These are phyloP conservation scores for Buceros bicornis DNA, from an alignment of 2,797 vertebrate species.

Conservation along the genomic window DNA sequence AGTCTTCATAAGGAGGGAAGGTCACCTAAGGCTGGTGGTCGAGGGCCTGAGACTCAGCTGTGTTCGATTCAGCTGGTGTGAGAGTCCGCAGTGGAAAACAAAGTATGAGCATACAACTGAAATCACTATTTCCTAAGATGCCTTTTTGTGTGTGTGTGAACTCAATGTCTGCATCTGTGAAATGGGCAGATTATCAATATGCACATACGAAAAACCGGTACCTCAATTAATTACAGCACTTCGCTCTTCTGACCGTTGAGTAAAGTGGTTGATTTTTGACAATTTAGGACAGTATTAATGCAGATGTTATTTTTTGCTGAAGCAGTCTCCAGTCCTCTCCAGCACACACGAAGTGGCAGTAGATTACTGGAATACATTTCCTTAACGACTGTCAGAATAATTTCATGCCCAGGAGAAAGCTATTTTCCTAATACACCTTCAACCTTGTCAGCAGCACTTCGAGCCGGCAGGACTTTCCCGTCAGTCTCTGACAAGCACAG, in stretches of 20 bases:
- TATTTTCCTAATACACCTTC: not conserved
- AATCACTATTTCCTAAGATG: not conserved
- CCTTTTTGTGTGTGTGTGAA: not conserved
- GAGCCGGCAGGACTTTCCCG: not conserved
- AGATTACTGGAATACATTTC: conserved; percentile 43
- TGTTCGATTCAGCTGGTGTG: not conserved
- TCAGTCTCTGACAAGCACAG: not conserved
- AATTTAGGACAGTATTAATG: not conserved
- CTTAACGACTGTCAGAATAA: not conserved
- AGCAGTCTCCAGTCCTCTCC: not conserved
- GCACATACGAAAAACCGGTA: not conserved
- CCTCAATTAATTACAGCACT: conserved; percentile 6
- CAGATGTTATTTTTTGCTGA: not conserved
- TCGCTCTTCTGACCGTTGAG: not conserved
- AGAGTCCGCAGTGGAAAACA: not conserved
- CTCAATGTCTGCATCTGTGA: not conserved
- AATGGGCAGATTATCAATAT: not conserved
- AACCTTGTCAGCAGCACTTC: conserved; percentile 15
- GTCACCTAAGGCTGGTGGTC: not conserved
- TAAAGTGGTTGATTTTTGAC: not conserved
- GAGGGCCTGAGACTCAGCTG: not conserved
- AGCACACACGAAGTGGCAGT: not conserved
- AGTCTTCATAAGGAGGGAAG: not conserved
- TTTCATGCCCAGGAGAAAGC: conserved; percentile 31
- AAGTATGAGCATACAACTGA: not conserved